Percentiles rank a stretch among this genome's conserved stretches.
Evolutionary conservation across 2,888 invertebrate species (phyloP).

Genomic region (Bembecia ichneumoniformis): DNA sequence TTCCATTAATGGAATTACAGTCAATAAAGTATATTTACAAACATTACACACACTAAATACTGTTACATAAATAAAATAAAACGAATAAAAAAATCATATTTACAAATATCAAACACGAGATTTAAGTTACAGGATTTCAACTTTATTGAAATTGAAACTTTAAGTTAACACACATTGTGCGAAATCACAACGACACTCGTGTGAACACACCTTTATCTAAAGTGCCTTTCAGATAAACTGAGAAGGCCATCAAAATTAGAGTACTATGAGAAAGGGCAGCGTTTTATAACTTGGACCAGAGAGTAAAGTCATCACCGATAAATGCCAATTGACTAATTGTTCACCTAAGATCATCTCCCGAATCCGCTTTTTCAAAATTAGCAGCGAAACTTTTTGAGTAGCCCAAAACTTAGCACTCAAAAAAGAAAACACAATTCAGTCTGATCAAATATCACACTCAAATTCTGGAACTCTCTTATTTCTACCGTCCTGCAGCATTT

Average conservation of each 20-base stretch:
- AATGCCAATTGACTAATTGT: too few relatives aligned
- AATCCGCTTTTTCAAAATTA: too few relatives aligned
- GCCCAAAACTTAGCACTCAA: too few relatives aligned
- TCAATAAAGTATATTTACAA: conserved; percentile 2
- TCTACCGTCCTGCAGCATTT: conserved; percentile 59
- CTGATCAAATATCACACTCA: conserved; percentile 72
- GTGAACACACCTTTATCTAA: neutral
- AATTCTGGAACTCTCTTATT: conserved; percentile 75
- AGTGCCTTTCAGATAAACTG: neutral
- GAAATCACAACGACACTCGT: neutral
- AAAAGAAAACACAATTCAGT: neutral
- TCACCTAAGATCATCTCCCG: too few relatives aligned
- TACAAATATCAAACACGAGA: conserved; percentile 39
- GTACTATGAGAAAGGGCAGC: too few relatives aligned
- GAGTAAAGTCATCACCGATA: too few relatives aligned
- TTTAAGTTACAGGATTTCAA: conserved; percentile 31
- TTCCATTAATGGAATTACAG: neutral
- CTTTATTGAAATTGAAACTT: conserved; percentile 30
- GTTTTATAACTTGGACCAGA: too few relatives aligned
- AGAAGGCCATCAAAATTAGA: neutral
- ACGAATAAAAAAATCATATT: conserved; percentile 35
- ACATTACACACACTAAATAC: conserved; percentile 26
- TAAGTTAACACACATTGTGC: conserved; percentile 12
- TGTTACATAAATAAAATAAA: conserved; percentile 38
- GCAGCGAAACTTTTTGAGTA: too few relatives aligned